Conservation (phyloP, 2,888 invertebrate species). For the Ligdia adustata region DNA sequence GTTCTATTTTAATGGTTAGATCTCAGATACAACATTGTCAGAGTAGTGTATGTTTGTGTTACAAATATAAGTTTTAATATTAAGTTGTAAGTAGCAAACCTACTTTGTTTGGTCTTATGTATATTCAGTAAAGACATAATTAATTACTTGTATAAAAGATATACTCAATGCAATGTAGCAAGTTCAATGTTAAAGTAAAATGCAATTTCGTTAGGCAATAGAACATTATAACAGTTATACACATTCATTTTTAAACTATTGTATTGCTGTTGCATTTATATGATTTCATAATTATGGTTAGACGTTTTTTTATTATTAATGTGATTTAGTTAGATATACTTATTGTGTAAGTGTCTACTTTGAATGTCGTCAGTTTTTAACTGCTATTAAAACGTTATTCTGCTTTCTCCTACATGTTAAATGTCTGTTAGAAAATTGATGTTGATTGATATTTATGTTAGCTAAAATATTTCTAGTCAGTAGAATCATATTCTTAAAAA, state of each 20-base stretch:
- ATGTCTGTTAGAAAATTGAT: conserved; percentile 3
- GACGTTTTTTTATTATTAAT: neutral
- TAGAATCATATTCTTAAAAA: conserved; percentile 9
- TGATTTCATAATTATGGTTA: conserved; percentile 9
- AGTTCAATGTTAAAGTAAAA: too few relatives aligned
- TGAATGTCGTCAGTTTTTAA: conserved; percentile 6
- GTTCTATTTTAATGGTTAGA: conserved; percentile 23
- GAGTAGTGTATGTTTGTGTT: too few relatives aligned
- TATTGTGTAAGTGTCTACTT: conserved; percentile 9
- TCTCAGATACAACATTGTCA: conserved; percentile 17
- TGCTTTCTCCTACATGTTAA: conserved; percentile 4
- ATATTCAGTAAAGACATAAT: too few relatives aligned
- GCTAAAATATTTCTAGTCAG: conserved; percentile 25
- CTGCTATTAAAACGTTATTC: conserved; percentile 8
- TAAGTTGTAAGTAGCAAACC: too few relatives aligned
- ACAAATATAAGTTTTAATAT: too few relatives aligned
- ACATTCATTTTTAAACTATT: neutral
- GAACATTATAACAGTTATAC: too few relatives aligned
- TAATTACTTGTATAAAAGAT: too few relatives aligned
- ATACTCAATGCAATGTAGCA: too few relatives aligned
- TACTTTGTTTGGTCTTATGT: too few relatives aligned
- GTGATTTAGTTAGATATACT: conserved; percentile 6
- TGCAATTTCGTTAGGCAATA: too few relatives aligned
- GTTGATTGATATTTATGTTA: conserved; percentile 17
- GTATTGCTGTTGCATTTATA: conserved; percentile 21